Conservation (phyloP, 2,113 vertebrate genomes). For the Lepisosteus osseus region DNA sequence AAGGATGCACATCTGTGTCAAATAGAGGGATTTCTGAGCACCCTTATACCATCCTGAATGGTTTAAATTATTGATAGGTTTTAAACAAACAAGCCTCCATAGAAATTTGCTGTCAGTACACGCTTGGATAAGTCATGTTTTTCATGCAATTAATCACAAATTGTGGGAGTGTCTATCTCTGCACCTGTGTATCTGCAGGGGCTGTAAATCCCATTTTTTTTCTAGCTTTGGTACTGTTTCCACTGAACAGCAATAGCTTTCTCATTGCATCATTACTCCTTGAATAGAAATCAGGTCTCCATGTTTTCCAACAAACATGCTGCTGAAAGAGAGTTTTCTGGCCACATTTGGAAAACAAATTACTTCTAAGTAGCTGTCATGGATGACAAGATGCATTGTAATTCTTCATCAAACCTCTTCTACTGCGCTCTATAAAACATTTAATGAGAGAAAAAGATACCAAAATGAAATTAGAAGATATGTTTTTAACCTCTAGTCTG, state of each 20-base stretch:
- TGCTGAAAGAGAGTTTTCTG: conserved; percentile 50
- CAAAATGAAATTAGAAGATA: too few relatives aligned
- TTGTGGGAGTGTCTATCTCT: conserved; percentile 53
- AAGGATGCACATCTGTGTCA: conserved; percentile 52
- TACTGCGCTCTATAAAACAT: too few relatives aligned
- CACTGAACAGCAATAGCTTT: conserved; percentile 58
- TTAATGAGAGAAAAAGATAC: too few relatives aligned
- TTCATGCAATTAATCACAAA: conserved; percentile 65
- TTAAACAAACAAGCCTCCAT: conserved; percentile 31
- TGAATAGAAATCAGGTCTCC: conserved; percentile 44
- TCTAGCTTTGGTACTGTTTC: conserved; percentile 43
- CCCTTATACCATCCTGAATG: conserved; percentile 29
- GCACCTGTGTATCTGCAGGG: conserved; percentile 77
- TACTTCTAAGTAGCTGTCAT: conserved; percentile 20
- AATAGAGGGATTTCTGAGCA: conserved; percentile 40
- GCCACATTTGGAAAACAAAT: conserved; percentile 34
- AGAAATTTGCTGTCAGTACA: conserved; percentile 39
- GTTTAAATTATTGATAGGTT: conserved; percentile 45
- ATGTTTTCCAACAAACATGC: conserved; percentile 22
- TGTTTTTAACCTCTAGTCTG: too few relatives aligned
- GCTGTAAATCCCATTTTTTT: conserved; percentile 41
- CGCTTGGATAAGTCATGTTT: conserved; percentile 49
- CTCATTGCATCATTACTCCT: conserved; percentile 63
- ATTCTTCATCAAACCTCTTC: too few relatives aligned
- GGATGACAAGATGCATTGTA: not conserved